phyloP scores from a whole-genome alignment of 2,888 invertebrate genomes.

The Ceramica pisi region DNA sequence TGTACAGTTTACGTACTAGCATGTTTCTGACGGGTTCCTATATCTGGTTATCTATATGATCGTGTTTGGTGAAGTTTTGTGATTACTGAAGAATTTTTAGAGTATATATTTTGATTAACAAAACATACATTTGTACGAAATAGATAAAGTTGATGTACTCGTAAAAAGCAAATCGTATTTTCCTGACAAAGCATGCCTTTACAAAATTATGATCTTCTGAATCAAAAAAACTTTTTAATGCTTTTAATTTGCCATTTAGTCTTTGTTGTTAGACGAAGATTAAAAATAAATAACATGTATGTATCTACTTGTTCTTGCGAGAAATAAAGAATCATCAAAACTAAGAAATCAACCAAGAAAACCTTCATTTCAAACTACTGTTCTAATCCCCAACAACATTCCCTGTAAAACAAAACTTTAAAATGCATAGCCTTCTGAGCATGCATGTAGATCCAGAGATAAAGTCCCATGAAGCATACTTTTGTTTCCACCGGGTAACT shows the following conservation, averaged over 20 bases:
- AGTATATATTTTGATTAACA: too few relatives aligned
- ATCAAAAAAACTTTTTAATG: too few relatives aligned
- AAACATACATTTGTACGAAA: neutral
- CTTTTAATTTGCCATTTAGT: too few relatives aligned
- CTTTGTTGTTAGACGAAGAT: too few relatives aligned
- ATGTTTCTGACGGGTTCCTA: slow-evolving; percentile 28
- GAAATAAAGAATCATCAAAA: too few relatives aligned
- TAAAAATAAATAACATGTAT: too few relatives aligned
- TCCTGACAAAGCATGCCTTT: too few relatives aligned
- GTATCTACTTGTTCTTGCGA: too few relatives aligned
- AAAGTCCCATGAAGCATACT: slow-evolving; percentile 51
- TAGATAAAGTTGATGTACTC: neutral
- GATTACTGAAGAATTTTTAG: too few relatives aligned
- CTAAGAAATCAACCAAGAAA: neutral
- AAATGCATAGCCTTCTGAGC: slow-evolving; percentile 59
- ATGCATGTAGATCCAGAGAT: slow-evolving; percentile 55
- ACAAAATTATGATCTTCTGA: too few relatives aligned
- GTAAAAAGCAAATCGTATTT: too few relatives aligned
- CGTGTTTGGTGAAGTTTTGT: neutral
- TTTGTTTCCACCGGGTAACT: slow-evolving; percentile 66
- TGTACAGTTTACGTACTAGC: slow-evolving; percentile 6
- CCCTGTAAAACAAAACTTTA: slow-evolving; percentile 8
- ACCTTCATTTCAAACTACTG: neutral
- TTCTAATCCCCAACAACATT: neutral
- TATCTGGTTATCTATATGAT: neutral